A percentile compares a stretch with the other conserved stretches of the same genome.
These are phyloP conservation scores for Neofelis nebulosa DNA, from an alignment of 2,113 vertebrate genomes.

Conservation along the genomic window DNA sequence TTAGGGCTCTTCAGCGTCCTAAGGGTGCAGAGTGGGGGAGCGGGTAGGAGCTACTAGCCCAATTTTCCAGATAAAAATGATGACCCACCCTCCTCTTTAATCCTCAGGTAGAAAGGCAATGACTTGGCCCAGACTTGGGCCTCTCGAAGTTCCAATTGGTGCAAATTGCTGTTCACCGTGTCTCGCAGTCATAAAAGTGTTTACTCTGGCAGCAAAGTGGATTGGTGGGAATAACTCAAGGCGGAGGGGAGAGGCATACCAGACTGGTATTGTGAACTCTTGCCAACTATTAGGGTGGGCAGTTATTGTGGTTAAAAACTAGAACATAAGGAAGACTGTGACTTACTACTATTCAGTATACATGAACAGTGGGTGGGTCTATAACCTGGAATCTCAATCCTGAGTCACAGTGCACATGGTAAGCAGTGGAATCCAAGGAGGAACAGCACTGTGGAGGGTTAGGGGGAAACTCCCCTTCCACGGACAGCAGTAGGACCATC, in stretches of 20 bases:
- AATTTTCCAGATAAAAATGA: neutral
- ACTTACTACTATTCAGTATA: neutral
- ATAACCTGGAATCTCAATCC: neutral
- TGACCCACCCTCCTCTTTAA: neutral
- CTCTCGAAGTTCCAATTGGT: neutral
- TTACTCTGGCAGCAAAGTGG: neutral
- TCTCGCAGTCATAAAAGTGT: neutral
- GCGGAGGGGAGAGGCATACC: neutral
- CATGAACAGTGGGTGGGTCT: neutral
- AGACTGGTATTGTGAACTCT: neutral
- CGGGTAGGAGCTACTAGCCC: neutral
- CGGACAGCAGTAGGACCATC: neutral
- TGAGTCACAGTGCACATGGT: neutral
- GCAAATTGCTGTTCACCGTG: neutral
- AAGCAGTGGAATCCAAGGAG: neutral
- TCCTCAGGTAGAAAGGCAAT: neutral
- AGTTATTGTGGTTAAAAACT: neutral
- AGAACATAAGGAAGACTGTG: neutral
- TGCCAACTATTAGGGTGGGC: neutral
- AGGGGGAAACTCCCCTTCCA: neutral
- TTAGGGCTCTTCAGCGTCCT: neutral
- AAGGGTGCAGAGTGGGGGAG: neutral
- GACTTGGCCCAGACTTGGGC: neutral
- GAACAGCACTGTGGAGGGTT: neutral
- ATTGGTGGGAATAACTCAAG: neutral